These are phyloP conservation scores for Brachionus asplanchnoidis DNA, from an alignment of 1,140 invertebrate genomes.

Conservation along the genomic window DNA sequence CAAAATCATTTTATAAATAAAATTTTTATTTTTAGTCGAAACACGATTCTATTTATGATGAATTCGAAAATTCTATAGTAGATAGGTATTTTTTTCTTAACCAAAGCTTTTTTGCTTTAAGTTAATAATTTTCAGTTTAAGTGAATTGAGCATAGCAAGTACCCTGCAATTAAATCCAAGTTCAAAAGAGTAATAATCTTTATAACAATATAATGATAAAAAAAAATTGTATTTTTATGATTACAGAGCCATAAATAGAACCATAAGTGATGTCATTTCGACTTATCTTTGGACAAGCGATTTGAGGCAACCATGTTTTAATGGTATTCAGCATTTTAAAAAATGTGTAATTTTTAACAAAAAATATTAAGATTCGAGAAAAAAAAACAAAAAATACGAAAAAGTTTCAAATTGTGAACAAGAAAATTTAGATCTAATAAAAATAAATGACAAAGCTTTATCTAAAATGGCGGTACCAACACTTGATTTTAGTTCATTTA, in stretches of 20 bases:
- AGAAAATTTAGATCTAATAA: not conserved
- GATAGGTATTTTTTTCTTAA: not conserved
- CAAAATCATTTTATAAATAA: not conserved
- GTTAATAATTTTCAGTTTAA: not conserved
- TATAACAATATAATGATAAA: not conserved
- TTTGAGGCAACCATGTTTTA: not conserved
- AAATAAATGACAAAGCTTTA: not conserved
- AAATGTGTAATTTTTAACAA: not conserved
- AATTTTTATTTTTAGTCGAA: not conserved
- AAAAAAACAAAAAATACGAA: not conserved
- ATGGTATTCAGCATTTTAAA: not conserved
- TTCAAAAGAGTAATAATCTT: constrained; percentile 13
- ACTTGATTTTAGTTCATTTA: constrained; percentile 31
- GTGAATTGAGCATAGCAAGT: constrained; percentile 33
- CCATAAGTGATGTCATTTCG: constrained; percentile 26
- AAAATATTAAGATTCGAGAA: not conserved
- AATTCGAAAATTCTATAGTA: constrained; percentile 38
- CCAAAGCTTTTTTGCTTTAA: not conserved
- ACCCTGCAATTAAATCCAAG: not conserved
- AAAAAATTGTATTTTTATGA: not conserved
- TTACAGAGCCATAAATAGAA: constrained; percentile 24
- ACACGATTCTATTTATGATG: constrained; percentile 10
- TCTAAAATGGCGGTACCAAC: constrained; percentile 17
- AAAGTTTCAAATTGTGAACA: not conserved
- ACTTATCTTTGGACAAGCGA: constrained; percentile 31